These are phyloP conservation scores for Phymastichus coffea DNA, from an alignment of 1,140 invertebrate species.

Conservation along the genomic window DNA sequence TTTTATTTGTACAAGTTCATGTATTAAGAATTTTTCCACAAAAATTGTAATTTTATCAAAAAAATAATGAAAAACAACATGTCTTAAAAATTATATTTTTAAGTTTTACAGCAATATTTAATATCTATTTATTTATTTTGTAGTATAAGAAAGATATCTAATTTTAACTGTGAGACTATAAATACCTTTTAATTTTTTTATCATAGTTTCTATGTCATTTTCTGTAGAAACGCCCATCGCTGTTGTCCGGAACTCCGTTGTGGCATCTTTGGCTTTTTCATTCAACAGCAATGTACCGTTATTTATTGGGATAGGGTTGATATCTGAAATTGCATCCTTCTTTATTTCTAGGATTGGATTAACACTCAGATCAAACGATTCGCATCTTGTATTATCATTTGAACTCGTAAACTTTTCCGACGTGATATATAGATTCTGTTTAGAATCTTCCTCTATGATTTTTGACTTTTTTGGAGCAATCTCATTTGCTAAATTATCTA, in stretches of 20 bases:
- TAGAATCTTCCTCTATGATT: background rate
- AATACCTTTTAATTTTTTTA: slow-evolving; percentile 54
- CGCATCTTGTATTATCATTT: slow-evolving; percentile 49
- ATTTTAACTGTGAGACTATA: too few relatives aligned
- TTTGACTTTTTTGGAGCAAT: background rate
- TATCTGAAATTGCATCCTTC: slow-evolving; percentile 41
- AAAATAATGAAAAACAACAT: too few relatives aligned
- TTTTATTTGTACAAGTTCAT: background rate
- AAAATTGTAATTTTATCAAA: too few relatives aligned
- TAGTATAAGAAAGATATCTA: too few relatives aligned
- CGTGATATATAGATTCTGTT: background rate
- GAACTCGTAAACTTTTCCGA: slow-evolving; percentile 30
- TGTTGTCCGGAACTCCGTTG: slow-evolving; percentile 39
- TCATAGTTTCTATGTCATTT: slow-evolving; percentile 52
- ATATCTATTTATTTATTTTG: too few relatives aligned
- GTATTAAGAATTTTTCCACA: background rate
- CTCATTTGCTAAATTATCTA: background rate
- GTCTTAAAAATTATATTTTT: too few relatives aligned
- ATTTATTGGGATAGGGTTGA: too few relatives aligned
- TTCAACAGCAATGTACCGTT: too few relatives aligned
- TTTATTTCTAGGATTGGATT: slow-evolving; percentile 40
- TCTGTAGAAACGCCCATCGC: slow-evolving; percentile 43
- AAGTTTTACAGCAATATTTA: too few relatives aligned
- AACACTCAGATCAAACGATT: slow-evolving; percentile 44
- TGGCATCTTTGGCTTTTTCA: slow-evolving; percentile 31